These are phyloP conservation scores for Ganaspis sp. DNA, from an alignment of 1,140 invertebrate species.

Conservation along the genomic window DNA sequence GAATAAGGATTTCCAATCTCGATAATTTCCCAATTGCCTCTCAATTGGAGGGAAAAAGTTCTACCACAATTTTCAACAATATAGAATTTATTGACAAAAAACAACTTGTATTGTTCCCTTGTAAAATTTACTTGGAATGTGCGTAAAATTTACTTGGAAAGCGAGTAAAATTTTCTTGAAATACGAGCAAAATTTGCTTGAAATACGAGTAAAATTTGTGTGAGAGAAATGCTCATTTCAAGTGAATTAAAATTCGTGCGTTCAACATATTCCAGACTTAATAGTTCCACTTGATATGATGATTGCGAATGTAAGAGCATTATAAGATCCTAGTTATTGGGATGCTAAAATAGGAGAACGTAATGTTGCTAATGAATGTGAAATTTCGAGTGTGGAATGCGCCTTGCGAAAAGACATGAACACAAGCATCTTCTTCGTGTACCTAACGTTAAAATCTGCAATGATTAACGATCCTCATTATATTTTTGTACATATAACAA, in stretches of 20 bases:
- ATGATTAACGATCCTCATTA: constrained; percentile 69
- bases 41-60: no score
- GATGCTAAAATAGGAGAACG: constrained; percentile 22
- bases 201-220: not conserved
- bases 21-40: no score
- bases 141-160: no score
- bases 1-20: no score
- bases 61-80: no score
- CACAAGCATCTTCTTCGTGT: constrained; percentile 51
- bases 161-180: no score
- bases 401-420: constrained; percentile 37
- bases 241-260: not conserved
- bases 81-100: no score
- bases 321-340: not conserved
- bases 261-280: not conserved
- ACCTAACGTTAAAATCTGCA: constrained; percentile 66
- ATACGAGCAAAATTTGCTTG: no score
- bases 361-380: constrained; percentile 34
- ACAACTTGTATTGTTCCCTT: no score
- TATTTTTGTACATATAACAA: constrained; percentile 71
- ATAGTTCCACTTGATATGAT: constrained; percentile 14
- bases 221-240: constrained; percentile 29
- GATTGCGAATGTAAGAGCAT: constrained; percentile 17
- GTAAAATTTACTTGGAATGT: no score
- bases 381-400: constrained; percentile 30